These are phyloP conservation scores for Eulemur albifrons DNA, from an alignment of 2,797 vertebrate species.

Conservation along the genomic window DNA sequence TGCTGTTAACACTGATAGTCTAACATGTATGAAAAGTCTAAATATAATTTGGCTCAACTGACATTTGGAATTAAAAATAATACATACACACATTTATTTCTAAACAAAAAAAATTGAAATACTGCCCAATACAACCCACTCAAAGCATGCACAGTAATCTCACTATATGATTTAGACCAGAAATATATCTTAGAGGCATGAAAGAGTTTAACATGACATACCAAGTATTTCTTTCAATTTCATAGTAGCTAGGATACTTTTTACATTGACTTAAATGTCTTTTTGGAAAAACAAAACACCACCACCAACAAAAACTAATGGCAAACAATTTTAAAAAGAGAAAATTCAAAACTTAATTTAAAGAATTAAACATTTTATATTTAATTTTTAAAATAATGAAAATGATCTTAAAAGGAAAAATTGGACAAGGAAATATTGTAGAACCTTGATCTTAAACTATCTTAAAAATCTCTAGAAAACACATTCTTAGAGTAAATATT, in stretches of 20 bases:
- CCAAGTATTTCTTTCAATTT: not conserved
- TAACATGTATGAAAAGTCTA: not conserved
- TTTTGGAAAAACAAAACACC: not conserved
- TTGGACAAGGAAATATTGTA: not conserved
- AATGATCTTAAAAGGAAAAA: not conserved
- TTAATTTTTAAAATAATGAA: not conserved
- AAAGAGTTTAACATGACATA: not conserved
- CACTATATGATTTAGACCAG: not conserved
- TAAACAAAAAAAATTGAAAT: not conserved
- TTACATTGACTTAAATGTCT: not conserved
- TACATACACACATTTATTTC: not conserved
- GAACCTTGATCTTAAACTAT: not conserved
- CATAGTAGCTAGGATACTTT: not conserved
- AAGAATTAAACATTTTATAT: not conserved
- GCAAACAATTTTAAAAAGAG: not conserved
- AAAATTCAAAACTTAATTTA: slow-evolving; percentile 26
- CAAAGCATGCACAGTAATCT: not conserved
- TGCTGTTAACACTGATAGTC: not conserved
- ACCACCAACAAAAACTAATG: not conserved
- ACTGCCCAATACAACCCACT: not conserved
- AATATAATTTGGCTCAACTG: not conserved
- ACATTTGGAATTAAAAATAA: not conserved
- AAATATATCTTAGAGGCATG: not conserved
- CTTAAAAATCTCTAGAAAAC: not conserved
- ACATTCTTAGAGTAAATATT: not conserved